Percentiles rank a stretch among this genome's conserved stretches.
Evolutionary conservation across 1,140 invertebrate genomes (phyloP).

Genomic region (Holcopasites calliopsidis): DNA sequence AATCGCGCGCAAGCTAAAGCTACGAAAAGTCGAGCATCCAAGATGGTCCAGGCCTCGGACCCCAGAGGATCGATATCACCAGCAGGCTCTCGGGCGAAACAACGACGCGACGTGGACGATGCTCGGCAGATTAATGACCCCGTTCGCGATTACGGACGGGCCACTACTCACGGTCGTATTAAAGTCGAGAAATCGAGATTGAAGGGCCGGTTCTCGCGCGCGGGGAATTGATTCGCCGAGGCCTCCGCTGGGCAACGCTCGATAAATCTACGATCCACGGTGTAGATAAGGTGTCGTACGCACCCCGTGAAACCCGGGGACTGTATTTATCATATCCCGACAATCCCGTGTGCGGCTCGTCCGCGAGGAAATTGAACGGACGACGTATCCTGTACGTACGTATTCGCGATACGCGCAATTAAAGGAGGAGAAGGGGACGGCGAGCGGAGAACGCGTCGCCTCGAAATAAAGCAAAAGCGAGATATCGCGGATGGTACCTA

Average conservation of each 20-base stretch:
- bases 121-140: conserved; percentile 68
- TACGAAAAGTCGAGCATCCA: no score
- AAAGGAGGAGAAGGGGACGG: conserved; percentile 4
- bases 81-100: conserved; percentile 44
- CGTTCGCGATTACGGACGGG: conserved; percentile 60
- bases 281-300: conserved; percentile 17
- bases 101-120: conserved; percentile 57
- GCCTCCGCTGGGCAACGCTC: conserved; percentile 48
- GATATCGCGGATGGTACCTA: background rate
- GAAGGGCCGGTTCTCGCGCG: conserved; percentile 60
- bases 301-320: background rate
- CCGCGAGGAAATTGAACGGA: conserved; percentile 23
- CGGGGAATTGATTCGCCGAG: conserved; percentile 66
- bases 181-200: conserved; percentile 70
- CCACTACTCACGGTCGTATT: conserved; percentile 62
- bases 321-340: conserved; percentile 32
- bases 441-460: background rate
- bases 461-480: background rate
- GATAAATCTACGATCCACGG: conserved; percentile 38
- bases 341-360: background rate
- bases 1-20: no score
- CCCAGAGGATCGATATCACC: conserved; percentile 62
- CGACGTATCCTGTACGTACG: background rate
- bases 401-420: no score
- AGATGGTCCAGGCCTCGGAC: no score